These are phyloP conservation scores for Elephas maximus DNA, from an alignment of 2,113 vertebrate species.

Conservation along the genomic window DNA sequence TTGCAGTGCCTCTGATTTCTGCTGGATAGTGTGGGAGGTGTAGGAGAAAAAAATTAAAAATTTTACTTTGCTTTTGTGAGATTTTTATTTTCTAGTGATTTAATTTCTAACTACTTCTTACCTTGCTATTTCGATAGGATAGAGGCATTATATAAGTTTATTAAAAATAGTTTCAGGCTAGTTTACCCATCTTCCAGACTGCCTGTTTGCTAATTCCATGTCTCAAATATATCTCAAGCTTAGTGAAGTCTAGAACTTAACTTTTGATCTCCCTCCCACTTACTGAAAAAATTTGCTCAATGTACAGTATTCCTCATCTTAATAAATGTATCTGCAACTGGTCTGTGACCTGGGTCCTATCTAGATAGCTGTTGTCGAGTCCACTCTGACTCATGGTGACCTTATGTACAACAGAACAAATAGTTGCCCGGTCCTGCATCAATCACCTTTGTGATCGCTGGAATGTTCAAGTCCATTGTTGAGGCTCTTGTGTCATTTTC, in stretches of 20 bases:
- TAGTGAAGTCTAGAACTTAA: constrained; percentile 7
- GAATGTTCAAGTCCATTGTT: too few species aligned
- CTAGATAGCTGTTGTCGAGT: too few species aligned
- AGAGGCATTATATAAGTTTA: constrained; percentile 1
- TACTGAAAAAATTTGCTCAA: not conserved
- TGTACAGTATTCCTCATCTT: not conserved
- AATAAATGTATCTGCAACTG: not conserved
- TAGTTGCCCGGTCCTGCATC: too few species aligned
- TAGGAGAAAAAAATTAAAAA: not conserved
- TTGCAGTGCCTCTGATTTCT: constrained; percentile 5
- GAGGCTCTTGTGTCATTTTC: too few species aligned
- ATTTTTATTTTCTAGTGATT: constrained; percentile 46
- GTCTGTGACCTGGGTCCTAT: not conserved
- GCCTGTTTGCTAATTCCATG: not conserved
- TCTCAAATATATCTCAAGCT: not conserved
- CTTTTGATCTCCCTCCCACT: not conserved
- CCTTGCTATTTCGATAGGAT: not conserved
- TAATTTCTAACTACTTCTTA: constrained; percentile 10
- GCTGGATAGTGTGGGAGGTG: not conserved
- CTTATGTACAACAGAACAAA: too few species aligned
- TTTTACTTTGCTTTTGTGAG: not conserved
- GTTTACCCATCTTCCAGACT: not conserved
- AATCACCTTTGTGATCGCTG: too few species aligned
- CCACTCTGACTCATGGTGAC: too few species aligned
- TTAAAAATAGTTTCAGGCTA: not conserved